Percentiles rank a stretch among this genome's conserved stretches.
Conservation (phyloP, 2,888 invertebrate species). For the Ecliptopera silaceata region DNA sequence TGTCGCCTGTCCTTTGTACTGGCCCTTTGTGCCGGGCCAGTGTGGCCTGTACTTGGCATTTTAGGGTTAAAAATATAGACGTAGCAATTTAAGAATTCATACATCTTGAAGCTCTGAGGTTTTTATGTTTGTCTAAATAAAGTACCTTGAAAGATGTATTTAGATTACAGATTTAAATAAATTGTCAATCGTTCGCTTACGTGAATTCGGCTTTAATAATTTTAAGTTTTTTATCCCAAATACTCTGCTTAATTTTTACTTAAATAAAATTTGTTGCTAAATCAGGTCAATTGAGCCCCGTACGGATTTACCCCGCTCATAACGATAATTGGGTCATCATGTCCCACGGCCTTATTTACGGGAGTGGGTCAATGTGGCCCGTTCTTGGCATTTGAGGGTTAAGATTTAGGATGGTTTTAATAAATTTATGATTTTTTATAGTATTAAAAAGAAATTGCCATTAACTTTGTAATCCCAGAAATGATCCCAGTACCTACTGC, state of each 20-base stretch:
- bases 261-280: neutral
- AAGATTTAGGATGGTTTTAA: neutral
- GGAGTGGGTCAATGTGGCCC: neutral
- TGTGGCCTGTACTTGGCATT: slow-evolving; percentile 6
- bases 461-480: too few relatives aligned
- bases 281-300: neutral
- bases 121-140: too few relatives aligned
- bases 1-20: slow-evolving; percentile 18
- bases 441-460: too few relatives aligned
- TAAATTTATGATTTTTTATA: too few relatives aligned
- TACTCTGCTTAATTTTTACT: neutral
- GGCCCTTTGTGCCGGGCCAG: slow-evolving; percentile 1
- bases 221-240: neutral
- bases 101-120: too few relatives aligned
- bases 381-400: neutral
- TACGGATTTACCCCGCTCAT: neutral
- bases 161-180: too few relatives aligned
- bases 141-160: too few relatives aligned
- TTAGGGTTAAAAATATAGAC: neutral
- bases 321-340: neutral
- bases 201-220: too few relatives aligned
- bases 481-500: too few relatives aligned
- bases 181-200: too few relatives aligned
- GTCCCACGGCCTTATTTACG: neutral
- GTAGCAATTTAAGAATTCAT: too few relatives aligned